These are phyloP conservation scores for Ceyx margarethae DNA, from an alignment of 2,113 vertebrate genomes.

Conservation along the genomic window DNA sequence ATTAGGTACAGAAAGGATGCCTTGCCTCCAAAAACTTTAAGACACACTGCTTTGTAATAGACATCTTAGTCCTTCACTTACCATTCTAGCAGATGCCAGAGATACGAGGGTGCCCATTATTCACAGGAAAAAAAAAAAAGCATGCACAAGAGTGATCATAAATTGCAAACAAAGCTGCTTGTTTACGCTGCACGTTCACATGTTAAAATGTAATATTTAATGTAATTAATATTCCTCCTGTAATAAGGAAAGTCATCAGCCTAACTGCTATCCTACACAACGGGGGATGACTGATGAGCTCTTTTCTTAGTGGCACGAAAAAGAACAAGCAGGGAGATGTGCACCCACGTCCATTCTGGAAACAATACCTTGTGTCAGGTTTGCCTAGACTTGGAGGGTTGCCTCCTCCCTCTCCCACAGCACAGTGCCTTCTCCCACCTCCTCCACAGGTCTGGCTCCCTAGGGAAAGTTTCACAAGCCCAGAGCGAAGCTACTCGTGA, in stretches of 20 bases:
- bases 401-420: neutral
- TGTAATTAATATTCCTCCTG: neutral
- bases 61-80: neutral
- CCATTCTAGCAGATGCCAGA: neutral
- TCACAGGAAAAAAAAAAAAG: neutral
- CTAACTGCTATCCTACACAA: neutral
- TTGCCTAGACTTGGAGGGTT: neutral
- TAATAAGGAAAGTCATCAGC: neutral
- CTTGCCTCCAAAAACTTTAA: neutral
- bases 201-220: neutral
- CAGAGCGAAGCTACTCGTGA: too few relatives aligned
- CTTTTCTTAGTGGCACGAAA: neutral
- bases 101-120: neutral
- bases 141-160: neutral
- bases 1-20: neutral
- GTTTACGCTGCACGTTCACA: neutral
- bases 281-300: fast-evolving
- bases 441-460: neutral
- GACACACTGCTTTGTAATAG: neutral
- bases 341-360: neutral
- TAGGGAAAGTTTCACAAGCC: too few relatives aligned
- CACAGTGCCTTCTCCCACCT: neutral
- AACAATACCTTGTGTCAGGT: fast-evolving
- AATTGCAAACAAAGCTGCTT: neutral
- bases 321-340: neutral